Percentiles rank a stretch among this genome's conserved stretches.
phyloP scores from a whole-genome alignment of 2,797 vertebrate species.

The Ceryle rudis region DNA sequence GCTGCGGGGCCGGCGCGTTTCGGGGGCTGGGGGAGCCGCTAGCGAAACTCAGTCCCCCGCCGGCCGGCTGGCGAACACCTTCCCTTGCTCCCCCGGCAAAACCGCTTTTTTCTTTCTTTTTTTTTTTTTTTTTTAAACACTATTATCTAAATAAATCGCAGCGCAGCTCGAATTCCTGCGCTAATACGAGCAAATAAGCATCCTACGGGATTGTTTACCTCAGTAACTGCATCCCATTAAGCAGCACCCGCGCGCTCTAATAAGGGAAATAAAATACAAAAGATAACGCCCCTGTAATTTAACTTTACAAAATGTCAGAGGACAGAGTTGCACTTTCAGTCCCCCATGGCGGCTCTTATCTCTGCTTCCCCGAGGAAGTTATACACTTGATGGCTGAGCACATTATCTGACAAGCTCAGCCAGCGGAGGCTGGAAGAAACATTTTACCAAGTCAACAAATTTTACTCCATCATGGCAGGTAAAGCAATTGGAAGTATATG shows the following conservation, averaged over 20 bases:
- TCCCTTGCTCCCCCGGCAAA: not conserved
- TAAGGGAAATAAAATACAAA: not conserved
- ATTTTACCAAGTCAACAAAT: not conserved
- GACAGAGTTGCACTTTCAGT: not conserved
- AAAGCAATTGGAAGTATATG: not conserved
- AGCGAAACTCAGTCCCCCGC: not conserved
- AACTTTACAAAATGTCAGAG: slow-evolving; percentile 33
- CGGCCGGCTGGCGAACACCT: not conserved
- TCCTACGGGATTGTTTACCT: slow-evolving; percentile 36
- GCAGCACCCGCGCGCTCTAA: not conserved
- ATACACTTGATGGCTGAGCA: not conserved
- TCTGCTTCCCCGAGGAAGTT: slow-evolving; percentile 1
- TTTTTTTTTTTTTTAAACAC: not conserved
- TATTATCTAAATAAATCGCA: not conserved
- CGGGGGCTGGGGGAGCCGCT: no score
- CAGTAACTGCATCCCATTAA: not conserved
- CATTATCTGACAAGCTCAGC: not conserved
- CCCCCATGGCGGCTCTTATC: not conserved
- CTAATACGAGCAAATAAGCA: not conserved
- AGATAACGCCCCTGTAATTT: slow-evolving; percentile 23
- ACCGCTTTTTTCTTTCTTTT: no score
- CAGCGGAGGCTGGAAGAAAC: not conserved
- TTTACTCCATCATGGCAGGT: not conserved
- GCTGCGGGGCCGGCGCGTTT: no score
- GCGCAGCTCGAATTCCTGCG: not conserved